Base-by-base conservation (phyloP, 2,888 invertebrate species). In the Pseudococcus longispinus region DNA sequence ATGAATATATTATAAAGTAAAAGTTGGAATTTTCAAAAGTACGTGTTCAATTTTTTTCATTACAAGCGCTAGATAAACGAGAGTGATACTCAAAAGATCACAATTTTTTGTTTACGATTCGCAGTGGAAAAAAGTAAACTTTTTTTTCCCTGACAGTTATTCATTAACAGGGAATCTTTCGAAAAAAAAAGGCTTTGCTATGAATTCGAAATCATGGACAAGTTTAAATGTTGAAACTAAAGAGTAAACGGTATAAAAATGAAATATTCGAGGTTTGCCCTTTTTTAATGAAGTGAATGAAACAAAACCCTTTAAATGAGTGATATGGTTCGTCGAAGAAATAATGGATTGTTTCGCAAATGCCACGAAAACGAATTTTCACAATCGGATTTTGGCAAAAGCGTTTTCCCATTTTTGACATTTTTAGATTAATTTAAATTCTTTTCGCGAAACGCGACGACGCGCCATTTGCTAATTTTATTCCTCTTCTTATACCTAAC, bases 1-100 rank as follows among this genome's bases (percentile, higher is more conserved):
- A 85, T 85, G 85, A 85, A 85, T 85, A 77, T 85, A 77, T 85
- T 85, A 85, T 85, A 44, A 77, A 23, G 42, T 60, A 74, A 74
- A 74, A 74, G 32, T 74, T 18, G 2, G 18, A n/a, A 74, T 74
- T 74, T 74, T 74, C 29, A 74, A 37, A 65, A 29, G 74, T 32
- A 74, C 74, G 37, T 37, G 37, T 74, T 74, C 74, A 74, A 74
- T 74, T 74, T 74, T 74, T 74, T 74, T 37, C 65, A 65, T 65
- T 65, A 65, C 65, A 65, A 65, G 65, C 65, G 65, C 26, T 65
- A 65, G 65, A 65, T 65, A 65, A 65, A 65, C 65, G 65, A 65
- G 65, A 65, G 26, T 65, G 65, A 65, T 65, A 65, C 13, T 74
- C 32, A 37, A 74, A 74, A 74, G 74, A 74, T 74, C 74, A 74